phyloP scores from a whole-genome alignment of 2,888 invertebrate genomes.

The Tupiocoris notatus region DNA sequence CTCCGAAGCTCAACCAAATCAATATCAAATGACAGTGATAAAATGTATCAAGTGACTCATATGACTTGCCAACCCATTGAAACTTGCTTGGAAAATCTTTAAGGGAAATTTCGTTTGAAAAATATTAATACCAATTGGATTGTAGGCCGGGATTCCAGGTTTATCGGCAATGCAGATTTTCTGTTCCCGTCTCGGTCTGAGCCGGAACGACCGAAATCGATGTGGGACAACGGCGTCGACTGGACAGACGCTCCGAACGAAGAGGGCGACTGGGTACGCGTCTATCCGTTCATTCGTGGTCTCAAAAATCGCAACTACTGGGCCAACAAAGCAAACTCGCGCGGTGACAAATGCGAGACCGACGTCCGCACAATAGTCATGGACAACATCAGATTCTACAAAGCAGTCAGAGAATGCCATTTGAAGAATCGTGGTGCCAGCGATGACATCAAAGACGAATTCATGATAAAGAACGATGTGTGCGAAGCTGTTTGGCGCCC shows the following conservation, averaged over 20 bases:
- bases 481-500: slow-evolving; percentile 48
- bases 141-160: slow-evolving; percentile 21
- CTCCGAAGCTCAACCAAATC: too few species aligned
- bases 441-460: slow-evolving; percentile 42
- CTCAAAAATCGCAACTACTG: slow-evolving; percentile 17
- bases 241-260: slow-evolving; percentile 64
- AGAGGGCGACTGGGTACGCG: slow-evolving; percentile 75
- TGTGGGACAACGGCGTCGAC: slow-evolving; percentile 70
- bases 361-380: slow-evolving; percentile 47
- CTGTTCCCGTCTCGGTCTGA: background rate
- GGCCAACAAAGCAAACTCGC: slow-evolving; percentile 11
- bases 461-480: slow-evolving; percentile 23
- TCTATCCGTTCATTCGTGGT: slow-evolving; percentile 61
- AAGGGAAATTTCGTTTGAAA: too few species aligned
- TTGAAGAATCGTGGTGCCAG: slow-evolving; percentile 3
- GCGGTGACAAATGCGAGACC: slow-evolving; percentile 42
- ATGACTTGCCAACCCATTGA: too few species aligned
- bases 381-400: slow-evolving; percentile 45
- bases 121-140: too few species aligned
- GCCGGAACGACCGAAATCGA: slow-evolving; percentile 33
- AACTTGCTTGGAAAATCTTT: too few species aligned
- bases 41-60: too few species aligned
- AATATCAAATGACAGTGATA: too few species aligned
- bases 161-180: slow-evolving; percentile 15
- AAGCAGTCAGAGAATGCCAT: slow-evolving; percentile 42